These are phyloP conservation scores for Amyelois transitella DNA, from an alignment of 1,140 invertebrate genomes.

Conservation along the genomic window DNA sequence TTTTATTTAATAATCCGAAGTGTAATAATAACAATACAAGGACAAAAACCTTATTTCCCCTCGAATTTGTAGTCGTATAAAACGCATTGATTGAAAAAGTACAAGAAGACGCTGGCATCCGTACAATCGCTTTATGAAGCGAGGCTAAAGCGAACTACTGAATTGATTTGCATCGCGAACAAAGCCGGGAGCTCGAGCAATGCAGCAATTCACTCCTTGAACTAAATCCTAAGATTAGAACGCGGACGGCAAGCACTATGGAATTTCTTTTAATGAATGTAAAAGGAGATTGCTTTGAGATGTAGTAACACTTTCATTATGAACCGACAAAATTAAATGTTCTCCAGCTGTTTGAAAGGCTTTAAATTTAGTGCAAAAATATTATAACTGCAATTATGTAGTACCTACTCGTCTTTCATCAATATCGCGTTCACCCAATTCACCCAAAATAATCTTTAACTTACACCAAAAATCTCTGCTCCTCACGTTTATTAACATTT, in stretches of 20 bases:
- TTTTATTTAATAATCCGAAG: no score
- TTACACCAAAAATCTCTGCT: no score
- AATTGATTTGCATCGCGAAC: constrained; percentile 11
- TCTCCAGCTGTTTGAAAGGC: background rate
- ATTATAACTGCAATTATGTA: no score
- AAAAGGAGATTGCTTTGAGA: background rate
- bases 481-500: no score
- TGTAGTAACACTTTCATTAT: background rate
- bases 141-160: constrained; percentile 1
- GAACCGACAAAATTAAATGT: background rate
- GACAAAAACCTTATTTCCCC: no score
- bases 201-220: constrained; percentile 7
- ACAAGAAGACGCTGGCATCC: background rate
- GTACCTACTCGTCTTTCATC: no score
- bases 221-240: constrained; percentile 7
- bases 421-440: no score
- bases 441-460: no score
- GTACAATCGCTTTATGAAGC: constrained; percentile 7
- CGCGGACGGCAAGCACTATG: constrained; percentile 2
- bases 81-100: background rate
- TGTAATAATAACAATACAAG: no score
- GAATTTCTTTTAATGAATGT: constrained; percentile 9
- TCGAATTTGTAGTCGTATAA: no score
- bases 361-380: no score
- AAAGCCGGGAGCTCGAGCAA: constrained; percentile 1